Evolutionary conservation across 2,888 invertebrate species (phyloP).

Genomic region (Chalcosyrphus nemorum): DNA sequence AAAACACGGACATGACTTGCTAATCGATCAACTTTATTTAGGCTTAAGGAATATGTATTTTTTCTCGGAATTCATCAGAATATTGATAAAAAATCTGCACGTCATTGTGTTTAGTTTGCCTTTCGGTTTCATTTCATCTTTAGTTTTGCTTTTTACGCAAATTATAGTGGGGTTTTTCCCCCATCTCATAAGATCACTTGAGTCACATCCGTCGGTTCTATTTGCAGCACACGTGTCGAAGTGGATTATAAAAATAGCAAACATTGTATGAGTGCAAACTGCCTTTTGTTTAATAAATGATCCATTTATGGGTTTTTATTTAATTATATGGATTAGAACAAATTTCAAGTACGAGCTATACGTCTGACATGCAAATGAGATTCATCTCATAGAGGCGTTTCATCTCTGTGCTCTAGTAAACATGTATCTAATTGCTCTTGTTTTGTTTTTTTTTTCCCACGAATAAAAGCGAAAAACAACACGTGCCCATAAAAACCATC

Average conservation of each 20-base stretch:
- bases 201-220: background rate
- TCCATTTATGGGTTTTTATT: background rate
- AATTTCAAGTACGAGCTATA: too few species aligned
- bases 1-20: conserved; percentile 1
- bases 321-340: background rate
- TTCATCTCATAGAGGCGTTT: background rate
- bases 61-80: background rate
- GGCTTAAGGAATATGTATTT: background rate
- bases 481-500: conserved; percentile 53
- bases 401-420: background rate
- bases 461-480: too few species aligned
- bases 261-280: too few species aligned
- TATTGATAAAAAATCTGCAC: background rate
- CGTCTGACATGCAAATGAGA: conserved; percentile 31
- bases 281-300: too few species aligned
- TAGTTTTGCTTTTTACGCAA: background rate
- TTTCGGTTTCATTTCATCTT: background rate
- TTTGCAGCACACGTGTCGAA: background rate
- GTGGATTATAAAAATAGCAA: background rate
- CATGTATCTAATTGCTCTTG: too few species aligned
- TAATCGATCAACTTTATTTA: background rate
- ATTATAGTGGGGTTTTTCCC: background rate
- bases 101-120: background rate
- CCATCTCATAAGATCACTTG: conserved; percentile 8
- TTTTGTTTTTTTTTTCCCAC: too few species aligned